Evolutionary conservation across 2,888 invertebrate species (phyloP).

Genomic region (Luperina testacea): DNA sequence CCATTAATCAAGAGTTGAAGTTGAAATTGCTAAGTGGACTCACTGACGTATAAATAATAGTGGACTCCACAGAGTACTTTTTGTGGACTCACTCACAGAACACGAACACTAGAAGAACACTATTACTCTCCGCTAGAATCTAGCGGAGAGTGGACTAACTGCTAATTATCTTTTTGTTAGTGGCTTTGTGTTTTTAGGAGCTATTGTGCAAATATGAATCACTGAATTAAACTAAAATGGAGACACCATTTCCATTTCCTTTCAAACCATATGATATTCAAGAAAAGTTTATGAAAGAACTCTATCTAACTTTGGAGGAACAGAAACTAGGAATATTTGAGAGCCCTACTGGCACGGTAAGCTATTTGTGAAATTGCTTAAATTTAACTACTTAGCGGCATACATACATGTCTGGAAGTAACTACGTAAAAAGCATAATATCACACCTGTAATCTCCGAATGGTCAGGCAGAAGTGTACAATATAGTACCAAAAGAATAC

Average conservation of each 20-base stretch:
- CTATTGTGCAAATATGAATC: background rate
- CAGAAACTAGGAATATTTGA: constrained; percentile 98
- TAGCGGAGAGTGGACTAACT: too few species aligned
- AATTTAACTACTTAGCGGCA: background rate
- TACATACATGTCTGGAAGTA: background rate
- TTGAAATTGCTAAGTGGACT: too few species aligned
- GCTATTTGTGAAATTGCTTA: constrained; percentile 87
- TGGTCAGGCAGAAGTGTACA: background rate
- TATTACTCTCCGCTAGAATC: too few species aligned
- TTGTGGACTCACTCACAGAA: too few species aligned
- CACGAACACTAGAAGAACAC: too few species aligned
- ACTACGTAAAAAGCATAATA: background rate
- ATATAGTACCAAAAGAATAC: background rate
- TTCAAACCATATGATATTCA: constrained; percentile 97
- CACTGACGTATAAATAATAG: too few species aligned
- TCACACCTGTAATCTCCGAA: background rate
- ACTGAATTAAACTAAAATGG: constrained; percentile 23
- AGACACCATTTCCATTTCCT: constrained; percentile 94
- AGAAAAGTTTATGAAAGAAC: constrained; percentile 95
- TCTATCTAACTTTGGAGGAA: constrained; percentile 94
- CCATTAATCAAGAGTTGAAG: too few species aligned
- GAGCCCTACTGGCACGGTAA: constrained; percentile 98
- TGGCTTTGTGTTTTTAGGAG: background rate
- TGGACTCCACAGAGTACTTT: too few species aligned
- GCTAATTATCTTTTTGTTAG: background rate